Conservation (phyloP, 2,113 vertebrate species). For the Ciconia stormi region DNA sequence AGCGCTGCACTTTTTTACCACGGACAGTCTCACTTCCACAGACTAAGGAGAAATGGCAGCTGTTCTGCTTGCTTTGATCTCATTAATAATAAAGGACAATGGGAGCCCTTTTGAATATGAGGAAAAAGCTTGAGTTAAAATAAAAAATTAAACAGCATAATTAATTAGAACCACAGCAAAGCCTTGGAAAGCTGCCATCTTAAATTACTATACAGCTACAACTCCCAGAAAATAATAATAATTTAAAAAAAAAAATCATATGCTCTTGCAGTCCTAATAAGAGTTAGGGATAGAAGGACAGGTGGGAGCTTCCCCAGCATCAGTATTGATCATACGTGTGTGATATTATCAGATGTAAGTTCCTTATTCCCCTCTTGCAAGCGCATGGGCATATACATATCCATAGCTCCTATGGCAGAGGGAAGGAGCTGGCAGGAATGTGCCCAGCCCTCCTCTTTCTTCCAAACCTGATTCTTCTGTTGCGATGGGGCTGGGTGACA, state of each 20-base stretch:
- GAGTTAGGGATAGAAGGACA: not conserved
- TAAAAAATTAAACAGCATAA: conserved; percentile 33
- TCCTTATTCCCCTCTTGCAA: not conserved
- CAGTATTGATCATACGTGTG: not conserved
- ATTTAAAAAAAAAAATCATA: not conserved
- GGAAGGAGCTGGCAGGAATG: not conserved
- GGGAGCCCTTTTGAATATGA: not conserved
- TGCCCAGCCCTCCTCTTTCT: not conserved
- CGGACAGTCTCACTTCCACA: not conserved
- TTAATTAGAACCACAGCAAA: conserved; percentile 51
- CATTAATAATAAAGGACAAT: conserved; percentile 12
- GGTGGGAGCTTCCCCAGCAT: not conserved
- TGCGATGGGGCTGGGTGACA: not conserved
- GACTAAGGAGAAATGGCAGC: conserved; percentile 18
- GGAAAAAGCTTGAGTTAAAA: not conserved
- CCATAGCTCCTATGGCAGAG: not conserved
- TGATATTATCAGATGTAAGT: not conserved
- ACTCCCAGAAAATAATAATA: not conserved
- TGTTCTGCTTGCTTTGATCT: conserved; percentile 31
- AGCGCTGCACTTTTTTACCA: not conserved
- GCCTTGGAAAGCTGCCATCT: conserved; percentile 23
- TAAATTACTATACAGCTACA: conserved; percentile 2
- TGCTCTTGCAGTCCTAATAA: not conserved
- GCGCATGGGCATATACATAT: not conserved
- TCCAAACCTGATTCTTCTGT: not conserved